These are phyloP conservation scores for Drosophila pseudotalamancana DNA, from an alignment of 2,888 invertebrate species.

Conservation along the genomic window DNA sequence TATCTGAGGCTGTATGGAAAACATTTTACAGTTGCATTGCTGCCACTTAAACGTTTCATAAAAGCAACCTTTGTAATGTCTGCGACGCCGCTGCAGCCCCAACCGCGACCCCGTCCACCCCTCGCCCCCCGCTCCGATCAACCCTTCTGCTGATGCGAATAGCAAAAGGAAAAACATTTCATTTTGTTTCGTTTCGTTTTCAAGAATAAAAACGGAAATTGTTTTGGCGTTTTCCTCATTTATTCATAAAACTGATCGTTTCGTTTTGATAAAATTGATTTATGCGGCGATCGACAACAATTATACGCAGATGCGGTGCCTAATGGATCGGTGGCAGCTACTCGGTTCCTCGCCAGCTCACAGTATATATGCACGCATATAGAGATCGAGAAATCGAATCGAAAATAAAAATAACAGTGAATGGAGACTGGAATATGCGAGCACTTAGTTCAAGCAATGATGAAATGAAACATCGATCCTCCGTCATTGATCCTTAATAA, in stretches of 20 bases:
- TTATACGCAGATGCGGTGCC: constrained; percentile 78
- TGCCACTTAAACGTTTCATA: constrained; percentile 79
- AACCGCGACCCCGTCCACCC: neutral
- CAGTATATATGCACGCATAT: neutral
- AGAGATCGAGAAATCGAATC: neutral
- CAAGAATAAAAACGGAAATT: constrained; percentile 66
- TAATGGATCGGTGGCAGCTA: constrained; percentile 76
- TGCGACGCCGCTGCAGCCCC: constrained; percentile 40
- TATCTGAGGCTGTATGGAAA: constrained; percentile 42
- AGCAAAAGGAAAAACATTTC: constrained; percentile 52
- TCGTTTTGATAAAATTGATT: constrained; percentile 80
- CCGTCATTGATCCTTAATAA: neutral
- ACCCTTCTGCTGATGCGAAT: constrained; percentile 44
- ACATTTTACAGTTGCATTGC: constrained; percentile 76
- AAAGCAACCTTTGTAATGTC: constrained; percentile 78
- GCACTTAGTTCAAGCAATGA: constrained; percentile 7
- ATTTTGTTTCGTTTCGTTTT: constrained; percentile 19
- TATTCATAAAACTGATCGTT: constrained; percentile 80
- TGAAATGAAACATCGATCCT: neutral
- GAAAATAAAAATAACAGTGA: neutral
- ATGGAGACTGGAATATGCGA: neutral
- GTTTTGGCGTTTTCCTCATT: constrained; percentile 56
- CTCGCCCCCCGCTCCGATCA: neutral
- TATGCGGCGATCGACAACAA: constrained; percentile 78
- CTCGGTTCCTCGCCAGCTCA: constrained; percentile 1